Percentiles rank a stretch among this genome's conserved stretches.
phyloP scores from a whole-genome alignment of 2,888 invertebrate species.

The Imbricaverruca yamaguchii region DNA sequence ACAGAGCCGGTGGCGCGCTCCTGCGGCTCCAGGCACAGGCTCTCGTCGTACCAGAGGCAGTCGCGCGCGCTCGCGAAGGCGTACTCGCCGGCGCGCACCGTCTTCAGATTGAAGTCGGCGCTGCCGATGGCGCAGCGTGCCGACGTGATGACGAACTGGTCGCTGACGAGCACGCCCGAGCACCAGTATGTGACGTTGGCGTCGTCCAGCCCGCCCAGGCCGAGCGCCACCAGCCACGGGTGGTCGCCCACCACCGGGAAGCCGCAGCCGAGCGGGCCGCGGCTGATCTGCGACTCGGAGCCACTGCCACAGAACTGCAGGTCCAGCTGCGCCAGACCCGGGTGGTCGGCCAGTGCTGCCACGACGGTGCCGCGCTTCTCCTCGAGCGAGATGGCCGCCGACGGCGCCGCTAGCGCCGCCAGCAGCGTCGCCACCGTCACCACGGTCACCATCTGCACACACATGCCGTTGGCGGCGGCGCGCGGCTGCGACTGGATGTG shows the following conservation, averaged over 20 bases:
- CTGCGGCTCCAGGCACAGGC: not conserved
- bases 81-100: conserved; percentile 1
- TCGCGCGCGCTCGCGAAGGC: not conserved
- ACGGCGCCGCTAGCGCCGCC: not conserved
- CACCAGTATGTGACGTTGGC: not conserved
- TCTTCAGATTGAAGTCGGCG: not conserved
- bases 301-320: not conserved
- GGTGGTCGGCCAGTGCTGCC: not conserved
- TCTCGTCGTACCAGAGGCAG: not conserved
- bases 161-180: not conserved
- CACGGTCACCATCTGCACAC: not conserved
- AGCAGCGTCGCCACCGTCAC: not conserved
- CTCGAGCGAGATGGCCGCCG: not conserved
- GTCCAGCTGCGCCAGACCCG: not conserved
- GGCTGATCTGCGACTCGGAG: conserved; percentile 1
- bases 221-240: conserved; percentile 17
- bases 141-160: not conserved
- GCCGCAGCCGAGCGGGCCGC: conserved; percentile 18
- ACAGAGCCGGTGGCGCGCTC: not conserved
- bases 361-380: not conserved
- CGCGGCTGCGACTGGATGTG: no score
- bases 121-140: not conserved
- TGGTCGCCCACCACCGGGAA: conserved; percentile 14
- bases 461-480: no score
- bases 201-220: not conserved